Percentiles rank a stretch among this genome's conserved stretches.
Evolutionary conservation across 2,113 vertebrate species (phyloP).

Genomic region (Lipotes vexillifer): DNA sequence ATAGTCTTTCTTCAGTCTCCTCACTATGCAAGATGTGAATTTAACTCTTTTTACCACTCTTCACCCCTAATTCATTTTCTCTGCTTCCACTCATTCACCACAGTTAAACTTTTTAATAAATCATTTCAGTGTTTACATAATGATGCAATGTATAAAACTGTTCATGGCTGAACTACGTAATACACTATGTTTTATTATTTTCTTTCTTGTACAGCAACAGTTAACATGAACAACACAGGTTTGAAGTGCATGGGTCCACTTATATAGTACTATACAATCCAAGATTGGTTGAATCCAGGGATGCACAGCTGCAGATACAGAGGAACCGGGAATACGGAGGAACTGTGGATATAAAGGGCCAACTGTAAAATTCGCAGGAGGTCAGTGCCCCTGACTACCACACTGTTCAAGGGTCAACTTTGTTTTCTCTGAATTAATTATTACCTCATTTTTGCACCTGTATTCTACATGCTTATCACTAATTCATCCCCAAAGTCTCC

Average conservation of each 20-base stretch:
- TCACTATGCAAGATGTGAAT: not conserved
- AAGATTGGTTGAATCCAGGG: not conserved
- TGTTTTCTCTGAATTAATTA: not conserved
- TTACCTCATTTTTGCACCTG: not conserved
- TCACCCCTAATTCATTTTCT: not conserved
- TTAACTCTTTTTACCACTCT: not conserved
- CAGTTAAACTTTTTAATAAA: not conserved
- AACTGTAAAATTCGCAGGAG: not conserved
- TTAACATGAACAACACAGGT: not conserved
- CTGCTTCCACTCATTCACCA: not conserved
- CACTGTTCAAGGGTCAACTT: not conserved
- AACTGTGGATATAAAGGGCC: not conserved
- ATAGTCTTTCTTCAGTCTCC: not conserved
- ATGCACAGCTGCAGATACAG: not conserved
- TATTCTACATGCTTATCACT: not conserved
- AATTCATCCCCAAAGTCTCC: not conserved
- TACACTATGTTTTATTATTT: not conserved
- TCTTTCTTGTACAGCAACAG: not conserved
- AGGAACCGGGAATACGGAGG: not conserved
- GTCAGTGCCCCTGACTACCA: not conserved
- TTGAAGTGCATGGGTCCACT: not conserved
- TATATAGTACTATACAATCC: not conserved
- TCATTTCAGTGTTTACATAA: not conserved
- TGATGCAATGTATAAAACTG: not conserved
- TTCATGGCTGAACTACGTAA: not conserved